Percentiles rank a stretch among this genome's conserved stretches.
phyloP scores from a whole-genome alignment of 2,888 invertebrate genomes.

The Epistrophella euchroma region DNA sequence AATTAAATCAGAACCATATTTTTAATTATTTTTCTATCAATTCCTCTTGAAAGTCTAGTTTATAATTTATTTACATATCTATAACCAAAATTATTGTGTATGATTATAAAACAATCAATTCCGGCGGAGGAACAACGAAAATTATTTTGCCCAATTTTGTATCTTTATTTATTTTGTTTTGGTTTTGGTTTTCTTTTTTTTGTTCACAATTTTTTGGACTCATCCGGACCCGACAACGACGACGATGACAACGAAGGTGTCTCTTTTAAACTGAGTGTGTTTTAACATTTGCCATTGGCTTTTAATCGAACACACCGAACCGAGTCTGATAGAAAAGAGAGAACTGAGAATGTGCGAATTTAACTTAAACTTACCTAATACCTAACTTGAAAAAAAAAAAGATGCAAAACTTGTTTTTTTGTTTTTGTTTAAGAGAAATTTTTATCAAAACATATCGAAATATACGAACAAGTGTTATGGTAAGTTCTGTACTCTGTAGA shows the following conservation, averaged over 20 bases:
- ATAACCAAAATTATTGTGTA: background rate
- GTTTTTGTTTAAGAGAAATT: constrained; percentile 27
- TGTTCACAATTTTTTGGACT: constrained; percentile 39
- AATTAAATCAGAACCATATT: background rate
- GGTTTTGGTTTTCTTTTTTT: background rate
- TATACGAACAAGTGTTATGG: constrained; percentile 27
- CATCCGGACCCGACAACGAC: constrained; percentile 46
- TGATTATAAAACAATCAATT: constrained; percentile 58
- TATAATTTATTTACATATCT: constrained; percentile 1
- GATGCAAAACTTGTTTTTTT: constrained; percentile 16
- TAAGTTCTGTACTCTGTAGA: too few relatives aligned
- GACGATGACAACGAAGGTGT: constrained; percentile 18
- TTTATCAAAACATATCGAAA: constrained; percentile 17
- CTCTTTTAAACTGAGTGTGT: constrained; percentile 70
- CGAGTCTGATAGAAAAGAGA: background rate
- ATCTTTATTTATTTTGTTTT: constrained; percentile 24
- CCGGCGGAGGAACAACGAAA: constrained; percentile 41
- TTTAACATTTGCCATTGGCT: constrained; percentile 63
- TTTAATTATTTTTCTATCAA: constrained; percentile 28
- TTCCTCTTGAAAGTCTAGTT: constrained; percentile 31
- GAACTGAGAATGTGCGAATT: constrained; percentile 33
- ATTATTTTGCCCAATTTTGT: constrained; percentile 42
- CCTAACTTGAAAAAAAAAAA: background rate
- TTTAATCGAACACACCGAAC: constrained; percentile 51
- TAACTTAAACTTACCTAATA: constrained; percentile 21